phyloP scores from a whole-genome alignment of 2,797 vertebrate genomes.

The Helicolenus hilgendorfi region DNA sequence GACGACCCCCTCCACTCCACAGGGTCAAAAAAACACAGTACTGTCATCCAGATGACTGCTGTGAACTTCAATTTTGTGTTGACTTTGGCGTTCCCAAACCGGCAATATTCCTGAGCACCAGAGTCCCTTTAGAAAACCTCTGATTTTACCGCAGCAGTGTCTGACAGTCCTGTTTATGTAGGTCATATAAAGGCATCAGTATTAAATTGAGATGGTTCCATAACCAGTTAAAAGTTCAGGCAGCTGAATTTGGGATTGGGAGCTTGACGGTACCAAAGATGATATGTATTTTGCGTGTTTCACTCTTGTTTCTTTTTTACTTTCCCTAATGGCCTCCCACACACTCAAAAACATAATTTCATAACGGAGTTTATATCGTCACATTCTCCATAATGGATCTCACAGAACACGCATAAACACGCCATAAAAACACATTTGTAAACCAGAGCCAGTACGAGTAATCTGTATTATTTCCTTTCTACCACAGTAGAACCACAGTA shows the following conservation, averaged over 20 bases:
- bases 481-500: background rate
- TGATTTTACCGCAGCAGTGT: background rate
- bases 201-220: background rate
- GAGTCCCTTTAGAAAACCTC: background rate
- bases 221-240: background rate
- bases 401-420: background rate
- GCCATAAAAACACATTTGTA: background rate
- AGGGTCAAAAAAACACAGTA: too few species aligned
- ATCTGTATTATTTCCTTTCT: background rate
- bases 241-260: background rate
- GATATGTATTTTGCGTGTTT: background rate
- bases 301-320: background rate
- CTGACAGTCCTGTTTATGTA: background rate
- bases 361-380: background rate
- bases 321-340: background rate
- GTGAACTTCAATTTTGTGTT: too few species aligned
- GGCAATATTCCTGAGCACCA: background rate
- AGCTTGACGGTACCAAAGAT: background rate
- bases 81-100: too few species aligned
- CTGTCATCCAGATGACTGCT: too few species aligned
- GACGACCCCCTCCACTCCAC: too few species aligned
- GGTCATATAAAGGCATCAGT: background rate
- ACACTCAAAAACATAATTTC: background rate
- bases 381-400: background rate
- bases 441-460: background rate